Conservation (phyloP, 2,113 vertebrate genomes). For the Pelodiscus sinensis region DNA sequence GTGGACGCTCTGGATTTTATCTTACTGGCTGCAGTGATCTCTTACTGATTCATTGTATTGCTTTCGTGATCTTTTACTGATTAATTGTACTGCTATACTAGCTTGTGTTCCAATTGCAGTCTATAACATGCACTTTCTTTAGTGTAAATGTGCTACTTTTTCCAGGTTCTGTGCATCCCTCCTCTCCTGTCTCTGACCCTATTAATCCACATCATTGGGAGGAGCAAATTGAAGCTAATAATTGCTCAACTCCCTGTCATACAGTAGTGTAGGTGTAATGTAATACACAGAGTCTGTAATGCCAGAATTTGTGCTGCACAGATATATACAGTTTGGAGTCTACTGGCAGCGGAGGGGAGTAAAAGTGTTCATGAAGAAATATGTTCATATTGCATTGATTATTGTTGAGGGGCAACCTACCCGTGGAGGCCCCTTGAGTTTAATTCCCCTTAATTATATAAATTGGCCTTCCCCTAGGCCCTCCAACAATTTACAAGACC, state of each 20-base stretch:
- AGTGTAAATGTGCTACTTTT: accelerated
- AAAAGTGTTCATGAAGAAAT: neutral
- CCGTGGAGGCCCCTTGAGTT: no score
- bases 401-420: no score
- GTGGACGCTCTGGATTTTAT: neutral
- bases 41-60: neutral
- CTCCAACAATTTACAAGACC: no score
- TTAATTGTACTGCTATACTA: neutral
- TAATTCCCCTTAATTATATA: no score
- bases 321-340: neutral
- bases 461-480: no score
- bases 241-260: neutral
- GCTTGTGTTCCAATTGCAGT: neutral
- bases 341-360: neutral
- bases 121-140: neutral
- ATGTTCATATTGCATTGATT: no score
- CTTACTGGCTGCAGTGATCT: neutral
- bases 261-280: no score
- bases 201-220: neutral
- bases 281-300: no score
- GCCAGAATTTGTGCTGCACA: no score
- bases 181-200: neutral
- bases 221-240: no score
- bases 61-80: neutral
- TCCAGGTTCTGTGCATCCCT: neutral